Conservation (phyloP, 1,140 invertebrate species). For the Drosophila asahinai region DNA sequence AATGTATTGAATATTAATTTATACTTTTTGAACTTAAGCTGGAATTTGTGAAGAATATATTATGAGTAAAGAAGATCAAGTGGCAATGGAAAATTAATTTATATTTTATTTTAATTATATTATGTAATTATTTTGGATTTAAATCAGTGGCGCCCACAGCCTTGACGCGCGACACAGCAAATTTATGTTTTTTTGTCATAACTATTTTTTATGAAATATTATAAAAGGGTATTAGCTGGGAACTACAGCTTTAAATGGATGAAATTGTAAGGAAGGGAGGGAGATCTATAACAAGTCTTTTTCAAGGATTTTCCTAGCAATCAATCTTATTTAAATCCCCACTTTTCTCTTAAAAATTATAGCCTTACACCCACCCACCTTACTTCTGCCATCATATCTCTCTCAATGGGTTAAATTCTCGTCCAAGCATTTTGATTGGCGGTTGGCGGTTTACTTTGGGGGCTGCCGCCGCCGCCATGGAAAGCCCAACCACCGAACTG, state of each 20-base stretch:
- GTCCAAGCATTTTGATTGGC: conserved; percentile 41
- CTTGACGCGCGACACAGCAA: no score
- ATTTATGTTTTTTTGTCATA: no score
- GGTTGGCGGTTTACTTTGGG: conserved; percentile 38
- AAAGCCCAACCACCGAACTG: conserved; percentile 21
- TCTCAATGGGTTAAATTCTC: conserved; percentile 21
- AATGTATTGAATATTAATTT: background rate
- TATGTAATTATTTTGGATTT: background rate
- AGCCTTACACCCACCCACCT: background rate
- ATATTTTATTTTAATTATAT: no score
- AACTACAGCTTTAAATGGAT: no score
- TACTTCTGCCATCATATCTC: conserved; percentile 1
- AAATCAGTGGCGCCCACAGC: no score
- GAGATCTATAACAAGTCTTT: background rate
- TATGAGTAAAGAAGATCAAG: background rate
- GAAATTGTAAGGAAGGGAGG: background rate
- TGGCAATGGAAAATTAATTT: rapidly evolving
- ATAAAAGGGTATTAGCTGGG: no score
- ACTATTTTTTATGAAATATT: no score
- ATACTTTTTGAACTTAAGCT: background rate
- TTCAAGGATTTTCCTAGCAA: background rate
- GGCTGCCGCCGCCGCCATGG: conserved; percentile 37
- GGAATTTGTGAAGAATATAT: background rate
- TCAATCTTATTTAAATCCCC: background rate
- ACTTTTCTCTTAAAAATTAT: background rate